phyloP scores from a whole-genome alignment of 92 coral and sea anemone species.

The Epizoanthus scotinus region DNA sequence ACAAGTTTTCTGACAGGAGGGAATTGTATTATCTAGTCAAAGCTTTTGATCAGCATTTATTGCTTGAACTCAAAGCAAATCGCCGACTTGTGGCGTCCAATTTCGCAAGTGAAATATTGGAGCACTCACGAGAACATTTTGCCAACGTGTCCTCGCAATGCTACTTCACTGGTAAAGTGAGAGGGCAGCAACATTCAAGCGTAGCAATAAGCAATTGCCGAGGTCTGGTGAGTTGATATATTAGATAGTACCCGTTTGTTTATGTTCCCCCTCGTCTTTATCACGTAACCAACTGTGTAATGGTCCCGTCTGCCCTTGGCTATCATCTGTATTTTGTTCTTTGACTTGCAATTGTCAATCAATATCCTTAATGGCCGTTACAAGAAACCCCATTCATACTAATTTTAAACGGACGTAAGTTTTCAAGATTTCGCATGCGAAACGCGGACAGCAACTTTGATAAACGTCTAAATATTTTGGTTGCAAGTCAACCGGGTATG shows the following conservation, averaged over 20 bases:
- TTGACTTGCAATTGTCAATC: slow-evolving; percentile 30
- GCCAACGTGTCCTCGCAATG: slow-evolving; percentile 43
- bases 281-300: neutral
- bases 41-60: slow-evolving; percentile 72
- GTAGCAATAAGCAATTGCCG: slow-evolving; percentile 78
- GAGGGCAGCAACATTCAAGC: slow-evolving; percentile 55
- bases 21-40: slow-evolving; percentile 47
- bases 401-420: no score
- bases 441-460: no score
- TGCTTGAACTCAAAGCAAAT: slow-evolving; percentile 61
- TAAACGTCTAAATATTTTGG: neutral
- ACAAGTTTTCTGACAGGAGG: slow-evolving; percentile 22
- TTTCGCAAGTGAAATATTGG: slow-evolving; percentile 60
- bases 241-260: neutral
- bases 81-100: slow-evolving; percentile 57
- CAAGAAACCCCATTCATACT: neutral
- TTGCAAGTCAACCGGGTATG: neutral
- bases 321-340: neutral
- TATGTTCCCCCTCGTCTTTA: neutral
- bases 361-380: neutral
- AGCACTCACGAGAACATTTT: slow-evolving; percentile 25
- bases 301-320: slow-evolving; percentile 6
- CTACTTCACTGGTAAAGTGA: slow-evolving; percentile 66
- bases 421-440: no score
- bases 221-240: slow-evolving; percentile 73